Evolutionary conservation across 2,113 vertebrate species (phyloP).

Genomic region (Neogobius melanostomus): DNA sequence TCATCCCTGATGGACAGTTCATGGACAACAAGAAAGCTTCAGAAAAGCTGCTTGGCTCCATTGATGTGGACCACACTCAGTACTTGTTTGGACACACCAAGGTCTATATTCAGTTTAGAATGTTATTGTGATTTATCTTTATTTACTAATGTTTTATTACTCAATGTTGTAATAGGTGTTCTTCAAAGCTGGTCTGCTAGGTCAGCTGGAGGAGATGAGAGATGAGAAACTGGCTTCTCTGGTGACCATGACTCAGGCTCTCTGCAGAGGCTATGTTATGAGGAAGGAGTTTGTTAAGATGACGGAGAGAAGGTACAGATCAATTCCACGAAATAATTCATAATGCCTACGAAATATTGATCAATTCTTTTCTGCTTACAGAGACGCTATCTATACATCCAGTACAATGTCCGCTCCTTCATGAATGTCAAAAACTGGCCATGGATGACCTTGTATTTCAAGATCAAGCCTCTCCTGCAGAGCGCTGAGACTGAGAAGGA

Average conservation of each 20-base stretch:
- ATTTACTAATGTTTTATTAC: too few relatives aligned
- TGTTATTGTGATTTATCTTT: too few relatives aligned
- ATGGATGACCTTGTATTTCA: constrained; percentile 76
- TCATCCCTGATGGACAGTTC: constrained; percentile 85
- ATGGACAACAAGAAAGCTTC: constrained; percentile 88
- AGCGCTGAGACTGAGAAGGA: constrained; percentile 81
- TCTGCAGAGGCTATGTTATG: constrained; percentile 68
- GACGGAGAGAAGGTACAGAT: constrained; percentile 66
- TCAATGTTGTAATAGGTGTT: constrained; percentile 79
- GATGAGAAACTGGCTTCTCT: constrained; percentile 85
- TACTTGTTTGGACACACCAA: constrained; percentile 90
- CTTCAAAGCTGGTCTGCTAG: constrained; percentile 93
- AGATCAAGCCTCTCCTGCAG: constrained; percentile 78
- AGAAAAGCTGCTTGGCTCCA: constrained; percentile 86
- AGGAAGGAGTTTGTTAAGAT: constrained; percentile 75
- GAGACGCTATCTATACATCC: constrained; percentile 85
- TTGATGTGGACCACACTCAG: constrained; percentile 86
- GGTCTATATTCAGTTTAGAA: constrained; percentile 50
- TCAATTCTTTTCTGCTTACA: constrained; percentile 18
- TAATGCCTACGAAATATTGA: too few relatives aligned
- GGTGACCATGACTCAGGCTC: constrained; percentile 77
- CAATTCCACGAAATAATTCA: background rate
- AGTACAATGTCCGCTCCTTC: constrained; percentile 84
- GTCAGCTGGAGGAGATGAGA: constrained; percentile 90
- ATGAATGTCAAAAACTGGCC: constrained; percentile 81